phyloP scores from a whole-genome alignment of 2,888 invertebrate genomes.

The Icerya purchasi region DNA sequence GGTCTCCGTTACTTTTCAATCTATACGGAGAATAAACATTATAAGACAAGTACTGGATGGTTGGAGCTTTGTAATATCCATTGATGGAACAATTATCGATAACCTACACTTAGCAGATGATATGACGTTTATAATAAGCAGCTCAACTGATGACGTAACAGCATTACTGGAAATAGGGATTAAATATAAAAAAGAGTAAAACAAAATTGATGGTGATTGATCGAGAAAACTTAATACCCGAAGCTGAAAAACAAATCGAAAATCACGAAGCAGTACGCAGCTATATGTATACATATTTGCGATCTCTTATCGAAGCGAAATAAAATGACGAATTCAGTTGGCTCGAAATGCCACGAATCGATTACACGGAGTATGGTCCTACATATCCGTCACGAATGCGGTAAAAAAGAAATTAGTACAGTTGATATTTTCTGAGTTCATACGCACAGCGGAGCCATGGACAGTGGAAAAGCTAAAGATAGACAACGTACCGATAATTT shows the following conservation, averaged over 20 bases:
- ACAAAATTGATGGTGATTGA: neutral
- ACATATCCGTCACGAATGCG: neutral
- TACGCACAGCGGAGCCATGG: too few species aligned
- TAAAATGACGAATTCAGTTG: neutral
- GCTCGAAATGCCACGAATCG: neutral
- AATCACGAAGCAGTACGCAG: neutral
- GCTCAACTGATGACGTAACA: neutral
- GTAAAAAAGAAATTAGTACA: too few species aligned
- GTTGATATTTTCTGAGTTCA: too few species aligned
- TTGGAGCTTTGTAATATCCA: neutral
- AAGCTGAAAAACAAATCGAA: neutral
- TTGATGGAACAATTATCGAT: neutral
- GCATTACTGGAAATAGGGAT: neutral
- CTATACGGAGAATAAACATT: too few species aligned
- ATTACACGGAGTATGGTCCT: neutral
- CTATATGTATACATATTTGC: too few species aligned
- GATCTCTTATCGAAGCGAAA: neutral
- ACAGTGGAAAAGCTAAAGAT: too few species aligned
- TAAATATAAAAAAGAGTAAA: neutral
- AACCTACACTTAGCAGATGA: neutral
- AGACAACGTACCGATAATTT: too few species aligned
- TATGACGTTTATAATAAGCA: neutral
- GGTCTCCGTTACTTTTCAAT: neutral
- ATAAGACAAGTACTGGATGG: neutral
- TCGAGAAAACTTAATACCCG: neutral